Percentiles rank a stretch among this genome's conserved stretches.
Evolutionary conservation across 2,888 invertebrate genomes (phyloP).

Genomic region (Chrysolina oricalcia): DNA sequence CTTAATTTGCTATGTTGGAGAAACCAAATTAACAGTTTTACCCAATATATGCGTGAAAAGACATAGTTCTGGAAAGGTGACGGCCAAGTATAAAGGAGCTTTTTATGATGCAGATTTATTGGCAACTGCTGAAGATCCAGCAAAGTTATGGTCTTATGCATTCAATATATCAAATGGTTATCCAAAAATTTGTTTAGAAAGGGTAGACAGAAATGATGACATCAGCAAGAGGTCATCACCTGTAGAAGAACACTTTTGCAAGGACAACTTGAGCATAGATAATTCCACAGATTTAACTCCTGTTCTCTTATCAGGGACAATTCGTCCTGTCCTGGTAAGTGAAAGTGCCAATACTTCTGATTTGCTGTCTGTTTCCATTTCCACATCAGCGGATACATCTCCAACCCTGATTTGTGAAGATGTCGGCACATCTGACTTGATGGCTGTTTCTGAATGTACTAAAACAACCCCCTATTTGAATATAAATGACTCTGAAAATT

Average conservation of each 20-base stretch:
- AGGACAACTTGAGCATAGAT: too few species aligned
- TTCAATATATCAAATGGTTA: not conserved
- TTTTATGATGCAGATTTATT: not conserved
- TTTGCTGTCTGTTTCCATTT: too few species aligned
- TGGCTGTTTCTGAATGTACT: not conserved
- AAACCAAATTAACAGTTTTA: not conserved
- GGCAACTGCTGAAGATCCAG: not conserved
- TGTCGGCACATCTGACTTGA: not conserved
- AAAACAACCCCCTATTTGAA: not conserved
- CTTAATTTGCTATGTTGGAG: not conserved
- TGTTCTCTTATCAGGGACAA: too few species aligned
- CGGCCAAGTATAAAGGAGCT: not conserved
- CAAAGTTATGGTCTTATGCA: not conserved
- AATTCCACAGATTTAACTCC: too few species aligned
- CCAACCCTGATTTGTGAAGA: not conserved
- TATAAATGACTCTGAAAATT: too few species aligned
- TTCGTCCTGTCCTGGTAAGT: too few species aligned
- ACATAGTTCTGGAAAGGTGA: not conserved
- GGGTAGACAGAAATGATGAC: not conserved
- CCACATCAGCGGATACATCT: too few species aligned
- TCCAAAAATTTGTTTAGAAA: not conserved
- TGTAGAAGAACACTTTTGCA: not conserved
- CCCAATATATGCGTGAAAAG: not conserved
- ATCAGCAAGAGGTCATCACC: not conserved
- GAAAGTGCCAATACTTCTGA: too few species aligned